A percentile compares a stretch with the other conserved stretches of the same genome.
Evolutionary conservation across 2,113 vertebrate species (phyloP).

Genomic region (Syrrhaptes paradoxus): DNA sequence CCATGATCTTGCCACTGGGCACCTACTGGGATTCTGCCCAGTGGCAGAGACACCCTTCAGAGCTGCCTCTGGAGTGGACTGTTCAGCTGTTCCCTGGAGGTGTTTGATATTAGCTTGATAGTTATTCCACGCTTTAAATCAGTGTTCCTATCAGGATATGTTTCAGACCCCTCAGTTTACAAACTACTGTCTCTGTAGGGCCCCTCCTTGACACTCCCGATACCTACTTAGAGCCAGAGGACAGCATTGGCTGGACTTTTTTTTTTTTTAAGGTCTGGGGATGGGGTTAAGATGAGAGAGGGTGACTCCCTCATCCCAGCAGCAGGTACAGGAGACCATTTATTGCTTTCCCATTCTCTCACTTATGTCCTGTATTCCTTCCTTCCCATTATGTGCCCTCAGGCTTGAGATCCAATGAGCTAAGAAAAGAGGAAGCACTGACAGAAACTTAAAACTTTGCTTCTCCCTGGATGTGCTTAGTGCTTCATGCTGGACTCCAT

Average conservation of each 20-base stretch:
- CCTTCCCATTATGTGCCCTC: background rate
- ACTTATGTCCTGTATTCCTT: background rate
- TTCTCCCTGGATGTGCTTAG: background rate
- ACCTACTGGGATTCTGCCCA: background rate
- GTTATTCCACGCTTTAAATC: background rate
- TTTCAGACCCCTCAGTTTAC: background rate
- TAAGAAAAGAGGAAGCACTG: background rate
- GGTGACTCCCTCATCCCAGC: background rate
- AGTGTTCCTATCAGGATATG: background rate
- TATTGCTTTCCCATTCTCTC: background rate
- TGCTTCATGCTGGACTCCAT: background rate
- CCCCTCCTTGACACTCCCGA: background rate
- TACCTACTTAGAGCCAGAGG: background rate
- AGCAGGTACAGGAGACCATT: background rate
- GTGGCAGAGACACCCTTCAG: background rate
- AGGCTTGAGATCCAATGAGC: background rate
- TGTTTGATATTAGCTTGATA: background rate
- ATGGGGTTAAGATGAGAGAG: background rate
- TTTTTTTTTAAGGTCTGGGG: background rate
- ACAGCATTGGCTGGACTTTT: background rate
- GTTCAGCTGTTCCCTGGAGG: background rate
- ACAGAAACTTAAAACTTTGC: background rate
- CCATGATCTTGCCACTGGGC: rapidly evolving
- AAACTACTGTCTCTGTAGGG: background rate
- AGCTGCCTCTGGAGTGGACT: background rate